phyloP scores from a whole-genome alignment of 1,140 invertebrate genomes.

The Panagrolaimus sp. region DNA sequence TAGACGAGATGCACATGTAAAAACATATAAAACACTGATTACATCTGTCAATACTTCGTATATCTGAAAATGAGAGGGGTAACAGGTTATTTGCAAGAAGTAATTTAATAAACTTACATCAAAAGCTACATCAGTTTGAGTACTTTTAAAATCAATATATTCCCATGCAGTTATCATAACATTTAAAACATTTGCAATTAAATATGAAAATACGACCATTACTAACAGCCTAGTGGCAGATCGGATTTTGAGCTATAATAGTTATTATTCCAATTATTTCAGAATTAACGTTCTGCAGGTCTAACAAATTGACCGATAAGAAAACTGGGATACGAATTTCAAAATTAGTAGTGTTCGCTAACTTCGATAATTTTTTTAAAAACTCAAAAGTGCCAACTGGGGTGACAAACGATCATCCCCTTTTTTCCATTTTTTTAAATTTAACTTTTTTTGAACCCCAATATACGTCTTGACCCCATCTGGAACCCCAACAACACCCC shows the following conservation, averaged over 20 bases:
- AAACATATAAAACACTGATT: constrained; percentile 40
- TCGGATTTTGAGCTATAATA: constrained; percentile 43
- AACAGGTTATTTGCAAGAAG: background rate
- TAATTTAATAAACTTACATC: constrained; percentile 23
- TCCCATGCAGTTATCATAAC: constrained; percentile 44
- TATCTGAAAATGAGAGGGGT: constrained; percentile 24
- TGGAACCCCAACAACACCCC: no score
- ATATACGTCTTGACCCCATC: no score
- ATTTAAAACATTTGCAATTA: constrained; percentile 41
- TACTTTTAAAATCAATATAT: constrained; percentile 40
- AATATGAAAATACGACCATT: constrained; percentile 46
- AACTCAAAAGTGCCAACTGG: no score
- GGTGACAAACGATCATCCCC: no score
- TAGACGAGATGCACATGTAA: constrained; percentile 43
- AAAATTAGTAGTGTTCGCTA: no score
- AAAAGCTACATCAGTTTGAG: constrained; percentile 29
- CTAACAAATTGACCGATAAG: no score
- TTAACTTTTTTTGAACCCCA: no score
- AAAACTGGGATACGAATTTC: no score
- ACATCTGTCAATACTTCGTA: constrained; percentile 41
- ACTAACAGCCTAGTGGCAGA: constrained; percentile 42
- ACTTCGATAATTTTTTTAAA: no score
- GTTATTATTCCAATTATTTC: no score
- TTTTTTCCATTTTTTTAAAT: no score
- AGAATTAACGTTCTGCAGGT: no score